Evolutionary conservation across 1,140 invertebrate species (phyloP).

Genomic region (Procambarus virginalis): DNA sequence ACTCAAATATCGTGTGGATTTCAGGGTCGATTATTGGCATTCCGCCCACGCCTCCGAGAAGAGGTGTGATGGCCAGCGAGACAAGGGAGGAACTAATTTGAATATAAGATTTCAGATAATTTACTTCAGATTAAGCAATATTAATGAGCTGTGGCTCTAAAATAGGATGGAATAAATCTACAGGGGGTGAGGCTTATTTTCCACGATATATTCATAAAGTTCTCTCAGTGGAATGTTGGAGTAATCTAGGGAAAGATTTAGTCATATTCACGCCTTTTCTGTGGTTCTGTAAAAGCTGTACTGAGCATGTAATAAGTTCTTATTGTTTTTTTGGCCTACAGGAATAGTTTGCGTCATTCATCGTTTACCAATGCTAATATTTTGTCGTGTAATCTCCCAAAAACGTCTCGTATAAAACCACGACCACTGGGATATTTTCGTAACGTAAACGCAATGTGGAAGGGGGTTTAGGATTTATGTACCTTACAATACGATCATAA

Average conservation of each 20-base stretch:
- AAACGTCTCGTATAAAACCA: too few species aligned
- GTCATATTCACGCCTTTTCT: not conserved
- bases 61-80: not conserved
- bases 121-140: conserved; percentile 1
- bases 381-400: too few species aligned
- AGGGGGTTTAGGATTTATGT: too few species aligned
- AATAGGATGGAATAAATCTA: not conserved
- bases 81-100: conserved; percentile 5
- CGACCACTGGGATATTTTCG: too few species aligned
- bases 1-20: conserved; percentile 9
- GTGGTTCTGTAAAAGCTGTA: too few species aligned
- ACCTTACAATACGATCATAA: too few species aligned
- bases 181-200: not conserved
- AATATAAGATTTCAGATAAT: conserved; percentile 3
- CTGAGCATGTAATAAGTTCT: too few species aligned
- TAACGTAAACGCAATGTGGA: too few species aligned
- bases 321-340: too few species aligned
- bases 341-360: too few species aligned
- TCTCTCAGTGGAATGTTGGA: not conserved
- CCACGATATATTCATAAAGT: not conserved
- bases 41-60: not conserved
- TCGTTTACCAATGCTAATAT: too few species aligned
- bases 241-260: not conserved
- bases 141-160: not conserved
- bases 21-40: conserved; percentile 8